phyloP scores from a whole-genome alignment of 2,113 vertebrate species.

The Pycnonotus jocosus region DNA sequence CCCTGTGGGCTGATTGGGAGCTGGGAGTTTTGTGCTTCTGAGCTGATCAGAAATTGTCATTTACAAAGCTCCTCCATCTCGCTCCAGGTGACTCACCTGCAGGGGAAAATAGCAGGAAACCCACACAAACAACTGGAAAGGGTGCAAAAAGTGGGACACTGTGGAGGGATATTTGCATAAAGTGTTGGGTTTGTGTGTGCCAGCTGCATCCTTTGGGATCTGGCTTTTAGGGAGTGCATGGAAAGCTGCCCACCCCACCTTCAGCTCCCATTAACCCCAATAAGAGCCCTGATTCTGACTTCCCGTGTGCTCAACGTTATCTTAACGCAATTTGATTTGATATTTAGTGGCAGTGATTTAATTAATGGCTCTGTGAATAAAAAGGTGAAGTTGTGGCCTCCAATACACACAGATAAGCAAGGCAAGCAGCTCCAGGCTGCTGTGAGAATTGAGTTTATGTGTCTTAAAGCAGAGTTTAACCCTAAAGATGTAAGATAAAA shows the following conservation, averaged over 20 bases:
- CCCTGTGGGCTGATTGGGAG: neutral
- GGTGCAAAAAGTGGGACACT: neutral
- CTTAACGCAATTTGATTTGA: constrained; percentile 5
- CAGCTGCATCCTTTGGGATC: neutral
- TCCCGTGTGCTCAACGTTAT: constrained; percentile 5
- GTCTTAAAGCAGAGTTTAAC: neutral
- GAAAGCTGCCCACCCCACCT: neutral
- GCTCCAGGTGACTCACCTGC: neutral
- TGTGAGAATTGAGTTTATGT: neutral
- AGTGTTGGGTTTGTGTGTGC: neutral
- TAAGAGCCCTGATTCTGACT: neutral
- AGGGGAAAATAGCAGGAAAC: neutral
- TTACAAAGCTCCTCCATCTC: neutral
- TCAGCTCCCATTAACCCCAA: neutral
- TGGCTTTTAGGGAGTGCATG: neutral
- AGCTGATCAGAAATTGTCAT: neutral
- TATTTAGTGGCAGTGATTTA: constrained; percentile 55
- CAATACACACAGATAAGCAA: neutral
- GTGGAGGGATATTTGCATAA: neutral
- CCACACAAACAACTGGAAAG: neutral
- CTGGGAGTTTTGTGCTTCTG: neutral
- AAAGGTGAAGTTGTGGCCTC: neutral
- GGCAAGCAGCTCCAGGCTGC: neutral
- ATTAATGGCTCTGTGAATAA: constrained; percentile 56
- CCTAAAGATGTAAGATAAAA: neutral